Evolutionary conservation across 2,888 invertebrate species (phyloP).

Genomic region (Andrena praecox): DNA sequence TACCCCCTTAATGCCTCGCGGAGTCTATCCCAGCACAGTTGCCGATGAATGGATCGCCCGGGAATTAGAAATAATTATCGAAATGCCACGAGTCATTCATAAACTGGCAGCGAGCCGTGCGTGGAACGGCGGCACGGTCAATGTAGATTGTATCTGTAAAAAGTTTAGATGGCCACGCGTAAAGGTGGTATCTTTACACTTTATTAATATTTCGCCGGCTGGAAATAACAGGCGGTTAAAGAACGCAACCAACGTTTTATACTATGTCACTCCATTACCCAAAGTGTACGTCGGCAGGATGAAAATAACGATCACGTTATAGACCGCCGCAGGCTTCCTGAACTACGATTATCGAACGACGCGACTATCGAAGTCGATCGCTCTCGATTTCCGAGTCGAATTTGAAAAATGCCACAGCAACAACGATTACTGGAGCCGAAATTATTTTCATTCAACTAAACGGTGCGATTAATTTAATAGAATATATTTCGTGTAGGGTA

Average conservation of each 20-base stretch:
- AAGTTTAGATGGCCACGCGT: conserved; percentile 52
- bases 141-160: conserved; percentile 42
- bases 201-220: conserved; percentile 71
- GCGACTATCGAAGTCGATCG: neutral
- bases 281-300: conserved; percentile 51
- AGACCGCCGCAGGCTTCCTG: conserved; percentile 39
- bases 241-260: conserved; percentile 61
- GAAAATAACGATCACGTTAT: conserved; percentile 69
- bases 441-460: neutral
- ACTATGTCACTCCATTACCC: conserved; percentile 32
- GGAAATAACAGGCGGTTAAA: conserved; percentile 67
- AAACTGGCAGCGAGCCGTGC: conserved; percentile 3
- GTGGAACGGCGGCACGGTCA: conserved; percentile 22
- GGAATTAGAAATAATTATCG: neutral
- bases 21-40: neutral
- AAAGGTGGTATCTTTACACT: conserved; percentile 64
- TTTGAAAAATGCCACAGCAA: neutral
- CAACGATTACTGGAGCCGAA: neutral
- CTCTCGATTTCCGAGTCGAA: neutral
- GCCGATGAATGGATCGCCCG: neutral
- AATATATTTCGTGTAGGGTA: neutral
- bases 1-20: neutral
- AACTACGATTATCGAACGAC: conserved; percentile 33
- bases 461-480: too few relatives aligned
- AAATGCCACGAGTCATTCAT: conserved; percentile 36